phyloP scores from a whole-genome alignment of 2,888 invertebrate genomes.

The Tetragonula carbonaria region DNA sequence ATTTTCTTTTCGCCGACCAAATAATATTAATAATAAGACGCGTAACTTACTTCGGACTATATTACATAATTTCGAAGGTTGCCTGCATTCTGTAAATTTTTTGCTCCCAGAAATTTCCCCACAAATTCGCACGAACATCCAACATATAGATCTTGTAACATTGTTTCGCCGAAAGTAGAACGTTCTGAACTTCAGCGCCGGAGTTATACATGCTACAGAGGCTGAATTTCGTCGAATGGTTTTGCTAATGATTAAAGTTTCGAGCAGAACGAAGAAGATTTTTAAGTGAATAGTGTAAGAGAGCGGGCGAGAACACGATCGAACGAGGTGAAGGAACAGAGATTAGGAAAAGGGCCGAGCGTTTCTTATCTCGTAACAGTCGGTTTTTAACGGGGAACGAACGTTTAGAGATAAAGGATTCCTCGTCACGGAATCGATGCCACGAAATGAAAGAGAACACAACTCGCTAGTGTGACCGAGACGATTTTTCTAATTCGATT shows the following conservation, averaged over 20 bases:
- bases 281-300: conserved; percentile 26
- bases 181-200: too few species aligned
- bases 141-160: background rate
- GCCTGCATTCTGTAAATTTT: too few species aligned
- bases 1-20: too few species aligned
- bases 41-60: too few species aligned
- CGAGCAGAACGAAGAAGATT: background rate
- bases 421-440: conserved; percentile 39
- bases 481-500: conserved; percentile 15
- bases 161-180: too few species aligned
- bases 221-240: conserved; percentile 1
- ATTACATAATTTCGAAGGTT: too few species aligned
- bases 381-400: conserved; percentile 25
- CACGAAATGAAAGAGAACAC: too few species aligned
- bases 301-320: conserved; percentile 16
- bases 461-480: conserved; percentile 67
- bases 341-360: conserved; percentile 57
- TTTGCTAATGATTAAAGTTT: conserved; percentile 1
- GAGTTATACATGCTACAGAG: too few species aligned
- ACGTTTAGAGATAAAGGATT: conserved; percentile 71
- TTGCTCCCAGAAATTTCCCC: too few species aligned
- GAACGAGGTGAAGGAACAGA: conserved; percentile 57
- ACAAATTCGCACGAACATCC: too few species aligned
- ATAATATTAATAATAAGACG: too few species aligned
- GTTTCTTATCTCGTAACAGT: conserved; percentile 62